phyloP scores from a whole-genome alignment of 2,113 vertebrate genomes.

The Apteryx owenii region DNA sequence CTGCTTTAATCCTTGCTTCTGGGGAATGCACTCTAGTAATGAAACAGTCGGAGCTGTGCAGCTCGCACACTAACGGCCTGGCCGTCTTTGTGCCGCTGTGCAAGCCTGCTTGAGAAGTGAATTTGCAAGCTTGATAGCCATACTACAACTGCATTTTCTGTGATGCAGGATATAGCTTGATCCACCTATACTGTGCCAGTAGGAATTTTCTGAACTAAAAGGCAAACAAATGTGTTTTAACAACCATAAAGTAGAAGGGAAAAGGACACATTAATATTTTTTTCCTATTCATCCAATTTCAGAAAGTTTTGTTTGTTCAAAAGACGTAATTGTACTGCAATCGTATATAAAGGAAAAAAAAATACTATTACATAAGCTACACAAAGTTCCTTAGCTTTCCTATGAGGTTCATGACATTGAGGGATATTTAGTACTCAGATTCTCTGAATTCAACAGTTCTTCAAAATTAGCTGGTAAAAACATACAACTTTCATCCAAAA shows the following conservation, averaged over 20 bases:
- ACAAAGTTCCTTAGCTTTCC: neutral
- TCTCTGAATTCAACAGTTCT: neutral
- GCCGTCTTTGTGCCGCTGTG: neutral
- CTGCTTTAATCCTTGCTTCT: neutral
- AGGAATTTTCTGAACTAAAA: neutral
- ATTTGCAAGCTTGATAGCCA: neutral
- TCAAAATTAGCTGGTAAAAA: neutral
- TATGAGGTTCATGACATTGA: neutral
- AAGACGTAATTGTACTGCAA: neutral
- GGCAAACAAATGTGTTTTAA: neutral
- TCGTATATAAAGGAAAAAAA: neutral
- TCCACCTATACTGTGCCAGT: neutral
- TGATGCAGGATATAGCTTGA: neutral
- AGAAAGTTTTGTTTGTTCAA: neutral
- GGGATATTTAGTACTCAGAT: neutral
- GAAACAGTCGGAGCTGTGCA: neutral
- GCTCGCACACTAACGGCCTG: fast-evolving
- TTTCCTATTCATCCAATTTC: neutral
- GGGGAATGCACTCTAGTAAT: neutral
- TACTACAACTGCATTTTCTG: neutral
- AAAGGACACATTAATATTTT: neutral
- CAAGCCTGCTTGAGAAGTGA: neutral
- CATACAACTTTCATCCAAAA: neutral
- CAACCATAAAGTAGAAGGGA: neutral
- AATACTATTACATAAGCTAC: neutral